Percentiles rank a stretch among this genome's conserved stretches.
These are phyloP conservation scores for Nibea coibor DNA, from an alignment of 2,113 vertebrate species.

Conservation along the genomic window DNA sequence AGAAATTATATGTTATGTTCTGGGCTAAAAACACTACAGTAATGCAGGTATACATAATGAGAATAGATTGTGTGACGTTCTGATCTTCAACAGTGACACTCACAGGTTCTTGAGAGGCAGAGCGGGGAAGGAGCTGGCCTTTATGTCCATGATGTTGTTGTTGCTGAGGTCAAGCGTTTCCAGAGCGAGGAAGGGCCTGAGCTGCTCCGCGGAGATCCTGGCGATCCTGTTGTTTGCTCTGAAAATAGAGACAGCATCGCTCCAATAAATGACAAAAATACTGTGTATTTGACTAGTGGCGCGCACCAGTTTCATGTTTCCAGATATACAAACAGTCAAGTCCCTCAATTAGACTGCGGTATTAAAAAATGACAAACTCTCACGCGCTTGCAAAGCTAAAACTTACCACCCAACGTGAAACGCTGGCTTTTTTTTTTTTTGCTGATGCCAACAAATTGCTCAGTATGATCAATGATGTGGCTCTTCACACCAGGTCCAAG, in stretches of 20 bases:
- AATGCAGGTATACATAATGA: neutral
- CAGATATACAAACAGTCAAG: conserved; percentile 56
- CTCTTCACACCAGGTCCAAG: conserved; percentile 80
- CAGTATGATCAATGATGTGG: conserved; percentile 64
- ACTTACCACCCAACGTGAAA: conserved; percentile 58
- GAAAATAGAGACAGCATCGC: conserved; percentile 79
- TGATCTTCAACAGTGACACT: conserved; percentile 61
- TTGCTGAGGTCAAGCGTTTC: conserved; percentile 95
- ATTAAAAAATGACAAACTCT: conserved; percentile 55
- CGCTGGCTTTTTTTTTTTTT: neutral
- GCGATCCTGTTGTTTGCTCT: conserved; percentile 94
- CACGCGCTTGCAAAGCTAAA: conserved; percentile 18
- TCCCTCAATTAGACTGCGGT: conserved; percentile 62
- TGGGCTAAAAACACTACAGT: neutral
- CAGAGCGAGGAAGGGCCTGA: conserved; percentile 86
- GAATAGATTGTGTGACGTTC: neutral
- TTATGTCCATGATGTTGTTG: conserved; percentile 91
- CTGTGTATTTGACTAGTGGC: conserved; percentile 51
- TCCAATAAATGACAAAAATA: conserved; percentile 72
- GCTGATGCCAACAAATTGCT: conserved; percentile 54
- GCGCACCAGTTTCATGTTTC: conserved; percentile 56
- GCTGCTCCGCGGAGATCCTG: conserved; percentile 84
- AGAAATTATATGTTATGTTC: neutral
- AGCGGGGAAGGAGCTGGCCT: conserved; percentile 86
- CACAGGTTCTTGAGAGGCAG: conserved; percentile 93